Base-by-base conservation (phyloP, 2,113 vertebrate genomes). In the Peromyscus polionotus region DNA sequence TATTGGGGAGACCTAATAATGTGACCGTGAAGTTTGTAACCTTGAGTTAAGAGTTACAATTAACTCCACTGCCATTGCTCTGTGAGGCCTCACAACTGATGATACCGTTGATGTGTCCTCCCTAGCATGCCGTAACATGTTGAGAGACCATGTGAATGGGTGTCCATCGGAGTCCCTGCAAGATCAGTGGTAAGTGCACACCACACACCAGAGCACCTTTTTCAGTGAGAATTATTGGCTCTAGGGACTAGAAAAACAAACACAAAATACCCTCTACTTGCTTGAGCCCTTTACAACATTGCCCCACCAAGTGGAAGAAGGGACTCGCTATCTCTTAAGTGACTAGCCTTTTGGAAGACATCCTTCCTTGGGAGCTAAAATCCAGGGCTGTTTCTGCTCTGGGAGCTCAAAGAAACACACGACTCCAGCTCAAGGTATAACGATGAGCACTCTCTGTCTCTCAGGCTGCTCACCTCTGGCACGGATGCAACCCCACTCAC, bases 401-500 rank as follows among this genome's bases (percentile, higher is more conserved):
- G 5, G 42, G 24, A 72, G n/a, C 65, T 70, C 87, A 84, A 45
- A 88, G 83, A 28, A 51, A 51, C 14, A 22, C 36, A 59, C 31
- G 39, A 79, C 19, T 83, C 48, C 54, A 39, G 24, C 61, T 65
- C 59, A 77, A 36, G 45, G 12, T 45, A 51, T n/a, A n/a, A 22
- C 24, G 16, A 11, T 17, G 87, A 31, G 28, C 57, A 65, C 48
- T 77, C 39, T 54, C 80, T 92, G 39, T 28, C 79, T 61, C 45
- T 63, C 39, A 45, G 39, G 61, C 93, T 42, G 39, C 54, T 80
- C 20, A 42, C 36, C 31, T 5, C 14, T 3, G 36, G 81, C 87
- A 22, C 9, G 36, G n/a, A 28, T 54, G 39, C 33, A 12, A 26
- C 17, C n/a, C 48, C 72, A 95, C 92, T 97, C 90, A 97, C 95